Evolutionary conservation across 2,797 vertebrate genomes (phyloP).

Genomic region (Parauchenoglanis ngamensis): DNA sequence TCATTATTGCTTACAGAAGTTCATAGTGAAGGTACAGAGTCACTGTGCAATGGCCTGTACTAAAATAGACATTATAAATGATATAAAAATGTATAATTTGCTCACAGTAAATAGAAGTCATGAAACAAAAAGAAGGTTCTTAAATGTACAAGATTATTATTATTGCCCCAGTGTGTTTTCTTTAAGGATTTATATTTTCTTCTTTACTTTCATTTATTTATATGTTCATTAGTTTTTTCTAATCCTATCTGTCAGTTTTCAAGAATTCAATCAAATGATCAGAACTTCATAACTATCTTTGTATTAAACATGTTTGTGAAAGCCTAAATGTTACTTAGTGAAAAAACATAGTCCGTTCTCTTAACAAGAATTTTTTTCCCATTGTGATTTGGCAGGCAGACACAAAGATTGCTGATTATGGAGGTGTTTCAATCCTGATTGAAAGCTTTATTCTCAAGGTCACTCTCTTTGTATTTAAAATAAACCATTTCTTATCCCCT

Average conservation of each 20-base stretch:
- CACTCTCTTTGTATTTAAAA: slow-evolving; percentile 23
- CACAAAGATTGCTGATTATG: slow-evolving; percentile 50
- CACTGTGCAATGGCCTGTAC: not conserved
- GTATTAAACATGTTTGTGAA: slow-evolving; percentile 11
- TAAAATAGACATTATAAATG: not conserved
- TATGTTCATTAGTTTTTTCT: not conserved
- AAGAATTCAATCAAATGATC: slow-evolving; percentile 20
- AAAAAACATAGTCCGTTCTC: slow-evolving; percentile 21
- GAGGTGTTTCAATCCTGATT: slow-evolving; percentile 44
- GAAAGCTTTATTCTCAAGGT: slow-evolving; percentile 35
- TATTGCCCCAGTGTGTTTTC: not conserved
- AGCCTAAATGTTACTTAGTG: slow-evolving; percentile 1
- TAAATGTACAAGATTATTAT: not conserved
- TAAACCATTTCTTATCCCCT: slow-evolving; percentile 41
- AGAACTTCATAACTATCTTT: not conserved
- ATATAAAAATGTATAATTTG: not conserved
- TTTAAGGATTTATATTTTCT: not conserved
- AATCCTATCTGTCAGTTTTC: not conserved
- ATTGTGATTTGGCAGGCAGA: slow-evolving; percentile 29
- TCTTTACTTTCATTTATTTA: not conserved
- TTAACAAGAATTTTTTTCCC: slow-evolving; percentile 35
- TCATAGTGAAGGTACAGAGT: not conserved
- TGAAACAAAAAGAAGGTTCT: not conserved
- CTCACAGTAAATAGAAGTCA: not conserved
- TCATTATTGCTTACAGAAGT: not conserved